A percentile compares a stretch with the other conserved stretches of the same genome.
Evolutionary conservation across 2,113 vertebrate species (phyloP).

Genomic region (Cepphus grylle): DNA sequence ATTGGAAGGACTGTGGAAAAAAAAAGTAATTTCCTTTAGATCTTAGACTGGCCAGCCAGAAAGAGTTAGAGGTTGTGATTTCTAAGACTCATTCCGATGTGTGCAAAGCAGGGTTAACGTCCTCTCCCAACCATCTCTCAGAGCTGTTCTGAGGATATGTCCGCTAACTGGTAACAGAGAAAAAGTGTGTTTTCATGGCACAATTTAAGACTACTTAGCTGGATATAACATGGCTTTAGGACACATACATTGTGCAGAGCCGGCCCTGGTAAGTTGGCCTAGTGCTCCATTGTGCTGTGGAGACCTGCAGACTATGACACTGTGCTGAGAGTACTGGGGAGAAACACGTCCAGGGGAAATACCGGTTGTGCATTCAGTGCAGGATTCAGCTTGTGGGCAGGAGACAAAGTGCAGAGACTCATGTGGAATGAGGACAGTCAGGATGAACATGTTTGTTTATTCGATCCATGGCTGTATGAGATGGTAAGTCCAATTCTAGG

Average conservation of each 20-base stretch:
- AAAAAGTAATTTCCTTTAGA: neutral
- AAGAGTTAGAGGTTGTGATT: neutral
- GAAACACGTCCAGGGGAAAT: neutral
- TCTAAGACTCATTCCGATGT: neutral
- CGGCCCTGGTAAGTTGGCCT: neutral
- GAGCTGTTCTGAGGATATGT: neutral
- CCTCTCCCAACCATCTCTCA: neutral
- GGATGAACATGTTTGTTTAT: neutral
- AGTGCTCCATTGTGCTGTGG: neutral
- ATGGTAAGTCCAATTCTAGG: neutral
- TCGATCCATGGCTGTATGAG: rapidly evolving
- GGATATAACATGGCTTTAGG: neutral
- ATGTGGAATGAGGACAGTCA: neutral
- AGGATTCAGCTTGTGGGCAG: neutral
- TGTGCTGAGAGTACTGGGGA: neutral
- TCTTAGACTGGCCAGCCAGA: neutral
- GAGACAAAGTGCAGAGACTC: neutral
- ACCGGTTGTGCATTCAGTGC: neutral
- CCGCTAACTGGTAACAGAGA: neutral
- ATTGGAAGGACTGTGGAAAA: neutral
- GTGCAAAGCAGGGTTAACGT: neutral
- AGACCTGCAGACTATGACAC: neutral
- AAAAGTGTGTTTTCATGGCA: neutral
- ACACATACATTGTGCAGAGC: neutral
- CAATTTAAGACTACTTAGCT: neutral